Evolutionary conservation across 2,113 vertebrate species (phyloP).

Genomic region (Microcebus ravelobensis): DNA sequence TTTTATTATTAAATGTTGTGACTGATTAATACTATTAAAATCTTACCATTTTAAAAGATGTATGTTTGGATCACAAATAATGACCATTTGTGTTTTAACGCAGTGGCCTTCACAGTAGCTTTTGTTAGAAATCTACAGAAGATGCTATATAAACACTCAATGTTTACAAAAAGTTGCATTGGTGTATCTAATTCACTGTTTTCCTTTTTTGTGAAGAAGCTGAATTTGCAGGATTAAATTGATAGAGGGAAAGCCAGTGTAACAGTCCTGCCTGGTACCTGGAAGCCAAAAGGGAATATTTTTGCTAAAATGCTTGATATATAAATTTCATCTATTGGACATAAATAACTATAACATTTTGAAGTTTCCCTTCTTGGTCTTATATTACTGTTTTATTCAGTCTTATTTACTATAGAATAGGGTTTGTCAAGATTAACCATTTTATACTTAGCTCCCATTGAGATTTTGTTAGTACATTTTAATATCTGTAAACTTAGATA

Average conservation of each 20-base stretch:
- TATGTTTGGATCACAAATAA: not conserved
- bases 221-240: conserved; percentile 31
- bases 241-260: not conserved
- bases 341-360: not conserved
- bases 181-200: not conserved
- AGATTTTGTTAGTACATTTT: not conserved
- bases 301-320: not conserved
- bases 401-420: not conserved
- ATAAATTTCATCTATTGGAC: not conserved
- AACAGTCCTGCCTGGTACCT: not conserved
- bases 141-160: not conserved
- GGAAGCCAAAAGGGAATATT: not conserved
- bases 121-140: conserved; percentile 21
- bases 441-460: not conserved
- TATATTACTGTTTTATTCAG: not conserved
- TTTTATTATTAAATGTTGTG: conserved; percentile 22
- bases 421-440: not conserved
- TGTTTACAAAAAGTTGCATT: not conserved
- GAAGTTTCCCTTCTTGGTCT: not conserved
- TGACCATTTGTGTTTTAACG: not conserved
- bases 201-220: not conserved
- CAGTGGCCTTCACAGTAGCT: not conserved
- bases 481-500: not conserved
- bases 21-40: not conserved
- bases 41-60: not conserved